Evolutionary conservation across 2,888 invertebrate genomes (phyloP), one percentile per base, ranked within the genome.

Genomic region (Tenthredo distinguenda): DNA sequence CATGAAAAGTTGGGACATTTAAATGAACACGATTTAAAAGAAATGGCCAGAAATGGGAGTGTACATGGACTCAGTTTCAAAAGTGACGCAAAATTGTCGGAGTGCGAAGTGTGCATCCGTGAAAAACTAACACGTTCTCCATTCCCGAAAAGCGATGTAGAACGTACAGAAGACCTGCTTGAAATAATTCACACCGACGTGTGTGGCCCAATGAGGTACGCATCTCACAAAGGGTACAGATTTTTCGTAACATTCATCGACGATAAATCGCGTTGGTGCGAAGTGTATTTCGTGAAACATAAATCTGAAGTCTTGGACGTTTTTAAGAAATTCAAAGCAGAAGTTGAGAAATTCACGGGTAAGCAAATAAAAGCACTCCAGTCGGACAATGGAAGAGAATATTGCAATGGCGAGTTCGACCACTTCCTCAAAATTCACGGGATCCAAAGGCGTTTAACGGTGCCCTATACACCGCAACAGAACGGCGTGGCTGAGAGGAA

Each of bases 401-500:
- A 86, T 21, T 37, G 82, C 2, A 88, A 86, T 43, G 26, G 37
- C 2, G 85, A 87, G 31, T 87, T 90, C 26, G 85, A 87, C 4
- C 37, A 77, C 0, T 89, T 86, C 79, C 81, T 90, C 21, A 79
- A 82, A 40, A 50, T 85, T 31, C 68, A 87, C 7, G 91, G 90
- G 12, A 92, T 91, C 0, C 50, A 74, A 2, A 87, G 89, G 37
- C 86, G 89, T 31, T 74, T 87, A 0, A 88, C 90, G 2, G 87
- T 88, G 3, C 86, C 91, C 0, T 86, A 90, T 71, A 90, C 87
- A 1, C 90, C 90, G 0, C 87, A 91, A 84, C 89, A 90, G 50
- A 92, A 91, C 87, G 91, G 90, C 0, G 58, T 87, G 3, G 89
- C 91, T 1, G 91, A 92, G 76, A 71, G 90, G 12, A 88, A 89